Evolutionary conservation across 2,113 vertebrate genomes (phyloP).

Genomic region (Corythaixoides concolor): DNA sequence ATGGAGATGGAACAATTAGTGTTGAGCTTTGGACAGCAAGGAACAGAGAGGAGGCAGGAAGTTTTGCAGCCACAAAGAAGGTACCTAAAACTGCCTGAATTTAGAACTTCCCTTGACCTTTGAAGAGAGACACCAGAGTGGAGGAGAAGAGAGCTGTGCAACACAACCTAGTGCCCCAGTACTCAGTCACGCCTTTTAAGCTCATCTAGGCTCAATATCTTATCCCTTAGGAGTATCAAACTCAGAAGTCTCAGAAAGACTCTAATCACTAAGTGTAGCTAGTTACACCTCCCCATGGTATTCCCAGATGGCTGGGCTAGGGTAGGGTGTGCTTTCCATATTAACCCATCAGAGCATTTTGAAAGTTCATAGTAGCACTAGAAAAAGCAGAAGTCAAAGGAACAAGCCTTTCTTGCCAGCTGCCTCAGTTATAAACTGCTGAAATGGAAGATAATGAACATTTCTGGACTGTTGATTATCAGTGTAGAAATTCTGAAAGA

Average conservation of each 20-base stretch:
- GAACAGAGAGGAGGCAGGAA: not conserved
- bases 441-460: not conserved
- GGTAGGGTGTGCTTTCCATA: fast-evolving
- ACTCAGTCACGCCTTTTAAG: not conserved
- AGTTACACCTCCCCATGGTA: not conserved
- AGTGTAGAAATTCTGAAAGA: not conserved
- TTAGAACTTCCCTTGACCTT: not conserved
- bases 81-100: not conserved
- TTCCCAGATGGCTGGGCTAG: not conserved
- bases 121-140: not conserved
- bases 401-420: not conserved
- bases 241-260: not conserved
- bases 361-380: not conserved
- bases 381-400: not conserved
- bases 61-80: not conserved
- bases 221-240: not conserved
- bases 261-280: not conserved
- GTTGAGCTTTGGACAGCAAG: not conserved
- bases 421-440: not conserved
- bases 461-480: not conserved
- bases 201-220: not conserved
- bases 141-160: not conserved
- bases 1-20: not conserved
- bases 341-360: not conserved
- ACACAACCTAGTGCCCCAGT: no score